Evolutionary conservation across 1,140 invertebrate genomes (phyloP).

Genomic region (Drosophila gunungcola): DNA sequence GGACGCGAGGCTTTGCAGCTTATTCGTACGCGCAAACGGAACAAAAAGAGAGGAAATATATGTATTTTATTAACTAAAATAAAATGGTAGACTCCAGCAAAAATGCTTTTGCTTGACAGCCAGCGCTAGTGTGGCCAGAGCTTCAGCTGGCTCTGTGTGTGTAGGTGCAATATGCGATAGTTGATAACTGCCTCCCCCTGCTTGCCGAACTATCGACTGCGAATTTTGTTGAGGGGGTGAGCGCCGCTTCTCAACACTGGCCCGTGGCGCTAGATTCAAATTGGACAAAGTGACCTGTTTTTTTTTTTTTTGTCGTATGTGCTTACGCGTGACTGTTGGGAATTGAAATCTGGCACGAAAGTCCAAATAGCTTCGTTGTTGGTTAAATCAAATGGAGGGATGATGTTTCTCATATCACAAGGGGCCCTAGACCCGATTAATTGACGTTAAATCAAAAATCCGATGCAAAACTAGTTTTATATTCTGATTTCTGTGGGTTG

Average conservation of each 20-base stretch:
- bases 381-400: no score
- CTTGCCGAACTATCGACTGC: neutral
- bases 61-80: constrained; percentile 81
- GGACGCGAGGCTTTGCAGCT: constrained; percentile 47
- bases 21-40: constrained; percentile 61
- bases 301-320: neutral
- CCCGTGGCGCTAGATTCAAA: neutral
- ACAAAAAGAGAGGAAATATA: constrained; percentile 68
- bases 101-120: constrained; percentile 58
- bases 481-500: no score
- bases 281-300: neutral
- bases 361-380: neutral
- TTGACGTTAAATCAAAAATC: no score
- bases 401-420: no score
- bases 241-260: neutral
- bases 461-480: no score
- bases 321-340: neutral
- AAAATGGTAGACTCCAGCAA: constrained; percentile 76
- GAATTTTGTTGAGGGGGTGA: neutral
- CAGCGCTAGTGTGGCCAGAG: constrained; percentile 19
- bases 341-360: neutral
- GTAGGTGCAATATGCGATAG: neutral
- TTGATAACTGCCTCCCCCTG: neutral
- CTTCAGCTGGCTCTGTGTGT: neutral
- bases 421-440: no score